Conservation (phyloP, 1,140 invertebrate species). For the silkworm (Bombyx mori) region DNA sequence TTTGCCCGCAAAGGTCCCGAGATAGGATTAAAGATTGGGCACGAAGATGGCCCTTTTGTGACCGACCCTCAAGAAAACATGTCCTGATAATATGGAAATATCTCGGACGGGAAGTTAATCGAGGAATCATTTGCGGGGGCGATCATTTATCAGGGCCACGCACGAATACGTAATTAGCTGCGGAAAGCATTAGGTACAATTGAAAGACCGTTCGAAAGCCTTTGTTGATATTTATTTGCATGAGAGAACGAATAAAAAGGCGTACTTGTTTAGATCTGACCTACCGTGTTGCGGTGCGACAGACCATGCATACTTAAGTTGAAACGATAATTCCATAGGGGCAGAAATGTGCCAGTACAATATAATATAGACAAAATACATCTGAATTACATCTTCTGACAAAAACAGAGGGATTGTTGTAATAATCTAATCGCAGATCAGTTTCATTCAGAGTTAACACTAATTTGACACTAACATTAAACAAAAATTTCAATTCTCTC, state of each 20-base stretch:
- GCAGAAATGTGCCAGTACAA: not conserved
- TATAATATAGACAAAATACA: too few relatives aligned
- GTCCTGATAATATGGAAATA: conserved; percentile 66
- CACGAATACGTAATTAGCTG: conserved; percentile 52
- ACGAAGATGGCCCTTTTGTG: conserved; percentile 67
- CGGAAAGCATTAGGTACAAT: conserved; percentile 10
- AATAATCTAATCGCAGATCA: not conserved
- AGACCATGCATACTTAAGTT: conserved; percentile 42
- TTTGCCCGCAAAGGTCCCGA: conserved; percentile 69
- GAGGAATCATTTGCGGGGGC: conserved; percentile 60
- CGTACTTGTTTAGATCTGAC: conserved; percentile 44
- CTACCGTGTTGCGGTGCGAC: conserved; percentile 42
- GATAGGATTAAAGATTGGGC: conserved; percentile 71
- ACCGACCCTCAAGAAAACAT: conserved; percentile 68
- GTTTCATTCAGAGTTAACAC: not conserved
- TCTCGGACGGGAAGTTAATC: conserved; percentile 53
- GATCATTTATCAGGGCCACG: conserved; percentile 52
- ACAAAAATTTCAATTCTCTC: too few relatives aligned
- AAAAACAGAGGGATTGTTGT: too few relatives aligned
- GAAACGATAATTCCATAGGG: conserved; percentile 55
- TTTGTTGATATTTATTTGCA: conserved; percentile 48
- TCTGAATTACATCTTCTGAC: too few relatives aligned
- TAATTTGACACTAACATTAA: too few relatives aligned
- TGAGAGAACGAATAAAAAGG: conserved; percentile 42
- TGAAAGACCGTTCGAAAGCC: conserved; percentile 27